Evolutionary conservation across 1,140 invertebrate species (phyloP), one percentile per base, ranked within the genome.

Genomic region (Bilobella aurantiaca): DNA sequence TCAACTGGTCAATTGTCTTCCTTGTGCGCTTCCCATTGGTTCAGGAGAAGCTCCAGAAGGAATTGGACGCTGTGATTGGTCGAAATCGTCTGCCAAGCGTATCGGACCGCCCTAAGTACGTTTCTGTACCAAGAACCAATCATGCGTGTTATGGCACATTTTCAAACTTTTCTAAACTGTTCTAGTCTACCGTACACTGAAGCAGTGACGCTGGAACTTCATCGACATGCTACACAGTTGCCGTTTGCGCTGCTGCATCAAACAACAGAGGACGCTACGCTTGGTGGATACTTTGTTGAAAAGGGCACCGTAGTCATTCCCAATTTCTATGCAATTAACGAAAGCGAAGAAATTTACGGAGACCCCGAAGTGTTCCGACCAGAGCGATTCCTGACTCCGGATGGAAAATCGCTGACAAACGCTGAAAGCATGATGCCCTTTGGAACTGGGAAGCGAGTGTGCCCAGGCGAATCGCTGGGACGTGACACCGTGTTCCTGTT

Each of bases 351-450:
- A 21, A 58, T 58, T 31, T 81, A 79, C 69, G 74, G 75, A 2
- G 72, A 80, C 8, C 80, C 80, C 2, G 71, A 77, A 23, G 66
- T 65, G n/a, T 82, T 78, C 65, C 67, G 73, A 29, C 80, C 80
- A 1, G 78, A 80, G 58, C 74, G 80, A 65, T 82, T 81, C 76
- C 63, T 82, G 8, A 67, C n/a, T 32, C 30, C 30, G 1, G 67
- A 68, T 58, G 63, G 63, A 58, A 66, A 59, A n/a, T 46, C 31
- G 27, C 12, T 62, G 21, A 42, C 30, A 23, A 53, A 47, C 21
- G 21, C 49, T 25, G 67, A 69, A 21, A 57, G 42, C 3, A n/a
- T 62, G 3, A 62, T 66, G 3, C 58, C 67, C 1, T 69, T 69
- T 31, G 23, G 21, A 3, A 25, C 37, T 46, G 67, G 67, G 27